Evolutionary conservation across 2,797 vertebrate species (phyloP), one percentile per base, ranked within the genome.

Genomic region (Oreonectes daqikongensis): DNA sequence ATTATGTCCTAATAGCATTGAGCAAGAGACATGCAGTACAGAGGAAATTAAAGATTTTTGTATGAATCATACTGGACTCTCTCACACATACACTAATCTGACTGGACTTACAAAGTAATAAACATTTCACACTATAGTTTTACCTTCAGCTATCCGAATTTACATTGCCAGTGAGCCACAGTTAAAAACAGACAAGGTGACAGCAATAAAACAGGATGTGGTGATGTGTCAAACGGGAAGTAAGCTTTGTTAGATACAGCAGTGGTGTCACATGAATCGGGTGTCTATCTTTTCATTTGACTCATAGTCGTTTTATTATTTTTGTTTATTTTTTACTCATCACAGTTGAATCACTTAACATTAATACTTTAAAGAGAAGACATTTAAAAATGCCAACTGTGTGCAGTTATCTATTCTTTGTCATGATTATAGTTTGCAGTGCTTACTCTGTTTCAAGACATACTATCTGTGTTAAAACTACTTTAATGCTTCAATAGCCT

Each of bases 161-260:
- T 5, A 46, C 44, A 46, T 18, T 4, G n/a, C 40, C 18, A 44
- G 0, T 40, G 65, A 40, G 55, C 84, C 78, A 86, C 79, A 83
- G 77, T 81, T 86, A 65, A 24, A 52, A 52, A 59, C 78, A 60
- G 81, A 75, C 35, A 76, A 28, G 17, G 44, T 61, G 60, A 12
- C 40, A 28, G 18, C 44, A 15, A 12, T 67, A 57, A 53, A 90
- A 92, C 91, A 92, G 92, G 91, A 93, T 88, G 90, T 87, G 90
- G 89, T 81, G 81, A 84, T 86, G 90, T 88, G 84, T 89, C 72
- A 82, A 88, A 89, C 87, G 90, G 91, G 89, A 92, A 92, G 88
- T 87, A 63, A 57, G 82, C 32, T 52, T 83, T 86, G 82, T 84
- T 48, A 80, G 83, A 77, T 84, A 82, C 53, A 69, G 81, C 72